Evolutionary conservation across 1,140 invertebrate species (phyloP), one percentile per base, ranked within the genome.

Genomic region (Caenorhabditis inopinata): DNA sequence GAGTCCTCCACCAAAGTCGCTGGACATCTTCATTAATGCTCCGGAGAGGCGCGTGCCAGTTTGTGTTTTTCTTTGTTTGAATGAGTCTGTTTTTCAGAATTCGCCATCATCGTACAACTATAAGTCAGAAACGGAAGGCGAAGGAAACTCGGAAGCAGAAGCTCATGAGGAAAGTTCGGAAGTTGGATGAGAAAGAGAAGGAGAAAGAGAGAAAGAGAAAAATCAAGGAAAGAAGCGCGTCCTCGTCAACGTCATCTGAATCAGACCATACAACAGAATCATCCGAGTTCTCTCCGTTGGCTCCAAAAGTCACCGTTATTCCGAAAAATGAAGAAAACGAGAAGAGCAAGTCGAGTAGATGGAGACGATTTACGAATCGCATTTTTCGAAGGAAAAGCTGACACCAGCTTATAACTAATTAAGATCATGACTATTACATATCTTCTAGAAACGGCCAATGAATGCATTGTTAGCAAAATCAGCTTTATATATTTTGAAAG

Each of bases 121-220:
- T 68, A 11, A 29, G 9, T 14, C 29, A 16, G n/a, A 38, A 21
- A 21, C 58, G 58, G 6, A 68, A 68, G 6, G 32, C 16, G 7
- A 68, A 68, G 32, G 32, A 38, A 6, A 68, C 58, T 38, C 58
- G 58, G n/a, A 68, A 68, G 23, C 58, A 68, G n/a, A 68, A 42
- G 23, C n/a, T 68, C 9, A n/a, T 68, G 6, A 11, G 32, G 23
- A 68, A 68, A 38, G 11, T 68, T 7, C 32, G 32, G 12, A 68
- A 38, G 38, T 68, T 32, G n/a, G 58, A 68, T 9, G 58, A 68
- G n/a, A n/a, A 25, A 38, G 58, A 68, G 23, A 68, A 68, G 32
- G 32, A 68, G n/a, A 68, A 68, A 32, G 58, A 68, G 35, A 18
- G 58, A 6, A 68, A 68, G 12, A 38, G 58, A 21, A 18, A 5